Evolutionary conservation across 2,888 invertebrate genomes (phyloP).

Genomic region (Thera britannica): DNA sequence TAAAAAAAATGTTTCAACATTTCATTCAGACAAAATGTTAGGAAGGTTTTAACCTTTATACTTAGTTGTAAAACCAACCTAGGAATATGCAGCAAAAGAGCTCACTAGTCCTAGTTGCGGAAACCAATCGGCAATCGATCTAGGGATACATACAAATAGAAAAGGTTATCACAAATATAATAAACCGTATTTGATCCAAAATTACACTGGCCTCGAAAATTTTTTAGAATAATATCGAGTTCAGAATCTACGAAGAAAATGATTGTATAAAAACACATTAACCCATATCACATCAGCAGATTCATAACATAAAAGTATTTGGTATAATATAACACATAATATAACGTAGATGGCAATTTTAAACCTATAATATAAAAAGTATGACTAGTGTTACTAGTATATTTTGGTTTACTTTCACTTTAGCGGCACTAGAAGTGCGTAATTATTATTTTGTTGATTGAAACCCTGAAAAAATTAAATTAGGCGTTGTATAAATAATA

Average conservation of each 20-base stretch:
- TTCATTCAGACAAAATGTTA: too few relatives aligned
- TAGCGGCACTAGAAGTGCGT: constrained; percentile 2
- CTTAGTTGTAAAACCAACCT: too few relatives aligned
- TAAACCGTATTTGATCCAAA: constrained; percentile 3
- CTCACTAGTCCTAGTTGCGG: too few relatives aligned
- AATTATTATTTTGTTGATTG: neutral
- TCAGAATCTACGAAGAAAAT: constrained; percentile 30
- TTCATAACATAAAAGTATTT: constrained; percentile 47
- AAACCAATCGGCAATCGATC: too few relatives aligned
- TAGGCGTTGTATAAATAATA: too few relatives aligned
- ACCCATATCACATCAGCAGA: constrained; percentile 39
- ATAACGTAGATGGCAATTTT: constrained; percentile 49
- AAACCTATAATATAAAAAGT: constrained; percentile 47
- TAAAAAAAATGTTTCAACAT: too few relatives aligned
- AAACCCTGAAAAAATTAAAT: neutral
- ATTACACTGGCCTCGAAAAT: constrained; percentile 22
- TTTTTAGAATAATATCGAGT: constrained; percentile 14
- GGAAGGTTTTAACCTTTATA: too few relatives aligned
- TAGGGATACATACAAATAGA: too few relatives aligned
- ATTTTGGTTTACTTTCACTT: constrained; percentile 38
- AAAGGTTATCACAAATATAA: too few relatives aligned
- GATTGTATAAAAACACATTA: constrained; percentile 50
- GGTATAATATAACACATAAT: constrained; percentile 52
- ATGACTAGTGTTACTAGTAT: constrained; percentile 65
- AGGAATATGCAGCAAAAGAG: too few relatives aligned